phyloP scores from a whole-genome alignment of 2,797 vertebrate species.

The Cyclopterus lumpus region DNA sequence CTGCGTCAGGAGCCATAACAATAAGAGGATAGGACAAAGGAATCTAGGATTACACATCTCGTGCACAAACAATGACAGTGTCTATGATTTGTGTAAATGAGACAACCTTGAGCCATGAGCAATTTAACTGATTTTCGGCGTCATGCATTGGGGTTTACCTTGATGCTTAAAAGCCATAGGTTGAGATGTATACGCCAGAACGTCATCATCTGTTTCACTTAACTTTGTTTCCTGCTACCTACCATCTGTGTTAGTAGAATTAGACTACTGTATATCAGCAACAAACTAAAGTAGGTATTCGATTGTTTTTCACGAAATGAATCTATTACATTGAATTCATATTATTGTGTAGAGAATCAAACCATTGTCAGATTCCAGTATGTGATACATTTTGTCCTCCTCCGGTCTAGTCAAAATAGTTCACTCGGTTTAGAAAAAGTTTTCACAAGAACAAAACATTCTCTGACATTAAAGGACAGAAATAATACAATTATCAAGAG shows the following conservation, averaged over 20 bases:
- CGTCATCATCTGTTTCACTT: constrained; percentile 40
- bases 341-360: background rate
- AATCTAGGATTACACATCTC: constrained; percentile 71
- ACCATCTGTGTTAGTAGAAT: constrained; percentile 22
- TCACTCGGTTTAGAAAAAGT: constrained; percentile 23
- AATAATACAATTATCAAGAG: constrained; percentile 40
- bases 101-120: constrained; percentile 67
- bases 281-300: constrained; percentile 4
- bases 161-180: constrained; percentile 38
- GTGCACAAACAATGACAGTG: constrained; percentile 63
- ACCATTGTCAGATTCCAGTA: constrained; percentile 26
- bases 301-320: background rate
- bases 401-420: constrained; percentile 53
- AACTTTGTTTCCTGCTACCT: constrained; percentile 28
- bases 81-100: constrained; percentile 63
- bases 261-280: constrained; percentile 3
- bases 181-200: constrained; percentile 23
- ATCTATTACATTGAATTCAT: constrained; percentile 2
- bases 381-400: constrained; percentile 9
- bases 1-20: constrained; percentile 69
- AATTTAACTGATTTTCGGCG: constrained; percentile 53
- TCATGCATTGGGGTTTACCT: constrained; percentile 63
- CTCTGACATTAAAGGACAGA: constrained; percentile 46
- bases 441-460: constrained; percentile 50
- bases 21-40: constrained; percentile 68